Percentiles rank a stretch among this genome's conserved stretches.
These are phyloP conservation scores for Metellina segmentata DNA, from an alignment of 2,888 invertebrate species.

Conservation along the genomic window DNA sequence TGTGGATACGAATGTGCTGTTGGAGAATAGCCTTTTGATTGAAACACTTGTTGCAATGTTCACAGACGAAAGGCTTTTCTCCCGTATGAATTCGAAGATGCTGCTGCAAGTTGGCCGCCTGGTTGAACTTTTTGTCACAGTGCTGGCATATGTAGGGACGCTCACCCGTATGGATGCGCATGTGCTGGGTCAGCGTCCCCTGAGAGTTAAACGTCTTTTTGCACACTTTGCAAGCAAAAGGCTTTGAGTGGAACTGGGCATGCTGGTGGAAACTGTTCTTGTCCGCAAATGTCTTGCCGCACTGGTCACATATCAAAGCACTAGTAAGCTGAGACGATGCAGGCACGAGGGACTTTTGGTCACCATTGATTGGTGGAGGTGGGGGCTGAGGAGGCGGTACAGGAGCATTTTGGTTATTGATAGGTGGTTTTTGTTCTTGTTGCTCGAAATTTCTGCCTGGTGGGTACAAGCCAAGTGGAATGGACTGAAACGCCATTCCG, in stretches of 20 bases:
- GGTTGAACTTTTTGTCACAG: constrained; percentile 74
- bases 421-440: constrained; percentile 67
- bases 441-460: constrained; percentile 72
- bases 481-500: constrained; percentile 75
- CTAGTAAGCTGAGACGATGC: not conserved
- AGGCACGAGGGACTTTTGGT: constrained; percentile 1
- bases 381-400: constrained; percentile 41
- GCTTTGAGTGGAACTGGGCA: constrained; percentile 71
- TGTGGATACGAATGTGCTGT: constrained; percentile 70
- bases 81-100: constrained; percentile 73
- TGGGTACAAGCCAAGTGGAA: constrained; percentile 73
- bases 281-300: constrained; percentile 72
- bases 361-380: constrained; percentile 61
- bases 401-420: constrained; percentile 56
- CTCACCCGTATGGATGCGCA: constrained; percentile 72
- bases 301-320: constrained; percentile 63
- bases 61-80: constrained; percentile 76
- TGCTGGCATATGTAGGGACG: constrained; percentile 72
- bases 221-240: constrained; percentile 72
- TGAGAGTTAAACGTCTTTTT: constrained; percentile 71
- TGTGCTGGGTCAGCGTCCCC: constrained; percentile 70
- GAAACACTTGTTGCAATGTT: constrained; percentile 76
- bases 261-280: constrained; percentile 72
- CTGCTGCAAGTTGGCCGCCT: constrained; percentile 66
- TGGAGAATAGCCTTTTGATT: constrained; percentile 76